phyloP scores from a whole-genome alignment of 2,888 invertebrate genomes.

The Protodeltote pygarga region DNA sequence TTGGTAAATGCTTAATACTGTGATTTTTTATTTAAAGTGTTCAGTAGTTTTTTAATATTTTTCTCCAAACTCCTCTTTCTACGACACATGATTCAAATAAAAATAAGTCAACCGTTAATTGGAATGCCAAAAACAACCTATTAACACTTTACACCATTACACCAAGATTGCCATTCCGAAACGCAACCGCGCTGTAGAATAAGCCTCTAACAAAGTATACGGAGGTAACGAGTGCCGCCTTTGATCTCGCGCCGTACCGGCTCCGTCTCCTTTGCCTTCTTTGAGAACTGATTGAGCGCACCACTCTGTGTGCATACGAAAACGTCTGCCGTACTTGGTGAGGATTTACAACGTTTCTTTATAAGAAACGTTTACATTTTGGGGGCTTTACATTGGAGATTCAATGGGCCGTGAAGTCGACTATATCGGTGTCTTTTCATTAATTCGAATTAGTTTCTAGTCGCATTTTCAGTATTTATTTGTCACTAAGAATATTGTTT shows the following conservation, averaged over 20 bases:
- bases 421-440: slow-evolving; percentile 7
- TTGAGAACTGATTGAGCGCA: slow-evolving; percentile 84
- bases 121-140: slow-evolving; percentile 2
- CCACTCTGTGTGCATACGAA: slow-evolving; percentile 81
- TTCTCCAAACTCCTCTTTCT: no score
- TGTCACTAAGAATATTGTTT: background rate
- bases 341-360: slow-evolving; percentile 69
- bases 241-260: slow-evolving; percentile 72
- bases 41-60: no score
- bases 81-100: no score
- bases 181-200: slow-evolving; percentile 34
- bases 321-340: slow-evolving; percentile 66
- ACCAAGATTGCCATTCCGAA: slow-evolving; percentile 20
- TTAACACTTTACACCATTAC: slow-evolving; percentile 22
- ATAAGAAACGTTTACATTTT: slow-evolving; percentile 63
- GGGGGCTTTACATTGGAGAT: slow-evolving; percentile 52
- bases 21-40: background rate
- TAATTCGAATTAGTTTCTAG: background rate
- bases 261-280: slow-evolving; percentile 74
- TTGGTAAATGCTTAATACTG: background rate
- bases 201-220: slow-evolving; percentile 49
- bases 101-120: no score
- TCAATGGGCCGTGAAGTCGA: slow-evolving; percentile 39
- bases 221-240: slow-evolving; percentile 68
- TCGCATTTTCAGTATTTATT: background rate